Evolutionary conservation across 2,113 vertebrate species (phyloP).

Genomic region (Pteropus alecto): DNA sequence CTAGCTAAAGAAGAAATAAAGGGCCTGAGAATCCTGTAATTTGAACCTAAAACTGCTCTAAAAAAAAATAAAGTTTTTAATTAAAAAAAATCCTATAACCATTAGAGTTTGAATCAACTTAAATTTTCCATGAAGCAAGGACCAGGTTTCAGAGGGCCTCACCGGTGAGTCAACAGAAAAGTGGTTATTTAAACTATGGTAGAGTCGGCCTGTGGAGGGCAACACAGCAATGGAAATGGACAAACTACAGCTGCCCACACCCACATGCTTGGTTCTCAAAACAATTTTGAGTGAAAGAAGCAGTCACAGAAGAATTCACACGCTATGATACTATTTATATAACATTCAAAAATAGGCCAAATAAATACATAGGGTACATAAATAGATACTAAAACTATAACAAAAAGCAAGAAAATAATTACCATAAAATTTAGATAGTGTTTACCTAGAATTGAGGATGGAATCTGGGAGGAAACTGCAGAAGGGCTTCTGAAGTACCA

Average conservation of each 20-base stretch:
- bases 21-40: background rate
- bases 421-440: background rate
- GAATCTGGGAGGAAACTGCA: background rate
- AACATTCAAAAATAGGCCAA: background rate
- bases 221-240: background rate
- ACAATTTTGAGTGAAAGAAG: background rate
- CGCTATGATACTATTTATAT: background rate
- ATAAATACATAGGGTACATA: background rate
- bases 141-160: background rate
- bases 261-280: background rate
- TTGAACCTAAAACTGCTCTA: background rate
- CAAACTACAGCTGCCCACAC: background rate
- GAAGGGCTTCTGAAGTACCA: background rate
- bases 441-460: background rate
- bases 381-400: background rate
- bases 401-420: background rate
- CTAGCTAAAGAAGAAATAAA: conserved; percentile 25
- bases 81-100: background rate
- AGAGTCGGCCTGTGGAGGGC: background rate
- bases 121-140: background rate
- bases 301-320: background rate
- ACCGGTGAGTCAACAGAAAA: background rate
- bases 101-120: background rate
- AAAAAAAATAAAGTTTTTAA: background rate
- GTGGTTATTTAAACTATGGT: background rate